Evolutionary conservation across 2,888 invertebrate species (phyloP), one percentile per base, ranked within the genome.

Genomic region (Eristalis arbustorum): DNA sequence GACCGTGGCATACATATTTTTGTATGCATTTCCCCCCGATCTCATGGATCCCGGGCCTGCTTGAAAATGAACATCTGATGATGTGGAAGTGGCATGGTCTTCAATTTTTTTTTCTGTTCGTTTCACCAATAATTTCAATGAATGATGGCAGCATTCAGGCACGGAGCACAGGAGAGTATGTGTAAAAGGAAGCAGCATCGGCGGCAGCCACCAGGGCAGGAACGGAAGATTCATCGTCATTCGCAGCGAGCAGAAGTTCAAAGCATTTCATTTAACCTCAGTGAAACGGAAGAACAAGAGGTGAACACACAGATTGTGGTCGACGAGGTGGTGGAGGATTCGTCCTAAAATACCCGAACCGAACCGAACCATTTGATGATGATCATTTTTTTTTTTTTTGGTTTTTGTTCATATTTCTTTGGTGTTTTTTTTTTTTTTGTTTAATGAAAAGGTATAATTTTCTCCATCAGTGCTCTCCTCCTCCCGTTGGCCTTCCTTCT

Each of bases 1-100:
- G 87, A 87, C 87, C 87, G 87, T 83, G 87, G 87, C 87, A 87
- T 87, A 87, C 83, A 87, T 87, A 87, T 87, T 87, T 87, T 68
- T 77, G 81, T 49, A 18, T 85, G 72, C 49, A 25, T 40, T 68
- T 59, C 18, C 31, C 56, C 4, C 25, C 25, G 3, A 68, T 13
- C 14, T 22, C 23, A 23, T 0, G 59, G 68, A 61, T 68, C 63
- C 63, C 71, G 71, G 72, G 72, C 74, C 66, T 72, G 42, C 73
- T 73, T 62, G 57, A 83, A 82, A 82, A 72, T 82, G 87, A 87
- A 87, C 87, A 87, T 87, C 87, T 87, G 83, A 87, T 81, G 81
- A 34, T 40, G 69, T 73, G 73, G 78, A 78, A 28, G 59, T 57
- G 75, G 69, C 75, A 63, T 76, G 76, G 66, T 66, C 64, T 34